Evolutionary conservation across 35 echinoderm and acorn worm species (phyloP).

Genomic region (Apostichopus japonicus): DNA sequence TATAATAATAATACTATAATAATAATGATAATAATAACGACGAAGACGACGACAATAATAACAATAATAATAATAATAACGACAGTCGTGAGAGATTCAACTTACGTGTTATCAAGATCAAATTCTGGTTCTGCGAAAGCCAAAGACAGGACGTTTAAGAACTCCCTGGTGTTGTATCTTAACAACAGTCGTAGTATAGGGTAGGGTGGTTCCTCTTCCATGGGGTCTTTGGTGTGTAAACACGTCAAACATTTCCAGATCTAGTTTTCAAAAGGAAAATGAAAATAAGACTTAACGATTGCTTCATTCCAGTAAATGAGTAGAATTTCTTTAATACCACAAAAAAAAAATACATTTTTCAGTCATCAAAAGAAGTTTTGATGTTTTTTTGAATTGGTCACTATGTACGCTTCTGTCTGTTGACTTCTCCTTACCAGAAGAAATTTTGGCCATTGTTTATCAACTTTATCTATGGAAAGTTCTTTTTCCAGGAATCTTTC

Average conservation of each 20-base stretch:
- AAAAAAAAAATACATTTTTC: too few relatives aligned
- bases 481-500: too few relatives aligned
- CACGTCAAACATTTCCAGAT: conserved; percentile 92
- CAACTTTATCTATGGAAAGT: too few relatives aligned
- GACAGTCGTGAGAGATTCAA: not conserved
- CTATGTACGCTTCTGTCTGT: too few relatives aligned
- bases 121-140: conserved; percentile 98
- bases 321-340: too few relatives aligned
- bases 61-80: not conserved
- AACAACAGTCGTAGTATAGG: conserved; percentile 79
- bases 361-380: too few relatives aligned
- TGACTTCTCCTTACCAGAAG: too few relatives aligned
- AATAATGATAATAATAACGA: not conserved
- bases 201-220: conserved; percentile 74
- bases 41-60: too few relatives aligned
- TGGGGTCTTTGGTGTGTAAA: conserved; percentile 78
- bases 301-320: too few relatives aligned
- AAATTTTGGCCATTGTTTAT: too few relatives aligned
- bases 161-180: conserved; percentile 92
- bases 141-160: conserved; percentile 90
- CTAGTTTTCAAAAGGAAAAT: conserved; percentile 12
- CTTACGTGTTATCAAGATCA: conserved; percentile 74
- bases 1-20: too few relatives aligned
- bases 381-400: too few relatives aligned
- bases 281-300: not conserved